These are phyloP conservation scores for Sweltsa coloradensis DNA, from an alignment of 1,140 invertebrate genomes.

Conservation along the genomic window DNA sequence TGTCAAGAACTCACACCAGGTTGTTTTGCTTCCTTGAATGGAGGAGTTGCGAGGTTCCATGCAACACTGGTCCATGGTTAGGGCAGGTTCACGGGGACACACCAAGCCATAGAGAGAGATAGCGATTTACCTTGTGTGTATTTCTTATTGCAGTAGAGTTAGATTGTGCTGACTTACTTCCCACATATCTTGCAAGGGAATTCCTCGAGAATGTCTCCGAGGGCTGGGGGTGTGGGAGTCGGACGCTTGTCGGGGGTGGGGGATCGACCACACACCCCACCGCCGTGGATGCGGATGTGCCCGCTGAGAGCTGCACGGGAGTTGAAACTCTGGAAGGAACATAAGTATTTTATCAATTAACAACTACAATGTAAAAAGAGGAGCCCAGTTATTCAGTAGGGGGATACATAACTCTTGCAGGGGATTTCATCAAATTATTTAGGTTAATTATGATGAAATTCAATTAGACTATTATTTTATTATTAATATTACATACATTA, in stretches of 20 bases:
- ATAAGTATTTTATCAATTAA: too few relatives aligned
- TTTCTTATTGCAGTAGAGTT: background rate
- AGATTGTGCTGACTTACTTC: conserved; percentile 67
- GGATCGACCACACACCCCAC: conserved; percentile 33
- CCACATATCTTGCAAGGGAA: conserved; percentile 95
- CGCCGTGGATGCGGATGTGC: conserved; percentile 55
- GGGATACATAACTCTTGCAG: too few relatives aligned
- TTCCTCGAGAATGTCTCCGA: conserved; percentile 29
- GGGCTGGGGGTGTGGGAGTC: conserved; percentile 8
- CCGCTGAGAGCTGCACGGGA: conserved; percentile 65
- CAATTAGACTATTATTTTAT: too few relatives aligned
- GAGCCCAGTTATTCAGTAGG: too few relatives aligned
- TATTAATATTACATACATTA: too few relatives aligned
- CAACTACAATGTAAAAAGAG: too few relatives aligned
- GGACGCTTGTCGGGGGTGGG: conserved; percentile 35
- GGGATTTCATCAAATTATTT: too few relatives aligned
- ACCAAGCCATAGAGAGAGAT: conserved; percentile 6
- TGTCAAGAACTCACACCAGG: too few relatives aligned
- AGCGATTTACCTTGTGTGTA: conserved; percentile 4
- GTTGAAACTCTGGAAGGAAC: conserved; percentile 66
- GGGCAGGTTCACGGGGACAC: background rate
- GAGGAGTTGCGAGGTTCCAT: too few relatives aligned
- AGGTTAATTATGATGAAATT: too few relatives aligned
- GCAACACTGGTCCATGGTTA: too few relatives aligned
- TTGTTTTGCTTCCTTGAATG: too few relatives aligned